A percentile compares a stretch with the other conserved stretches of the same genome.
These are phyloP conservation scores for Dasypolia templi DNA, from an alignment of 2,888 invertebrate genomes.

Conservation along the genomic window DNA sequence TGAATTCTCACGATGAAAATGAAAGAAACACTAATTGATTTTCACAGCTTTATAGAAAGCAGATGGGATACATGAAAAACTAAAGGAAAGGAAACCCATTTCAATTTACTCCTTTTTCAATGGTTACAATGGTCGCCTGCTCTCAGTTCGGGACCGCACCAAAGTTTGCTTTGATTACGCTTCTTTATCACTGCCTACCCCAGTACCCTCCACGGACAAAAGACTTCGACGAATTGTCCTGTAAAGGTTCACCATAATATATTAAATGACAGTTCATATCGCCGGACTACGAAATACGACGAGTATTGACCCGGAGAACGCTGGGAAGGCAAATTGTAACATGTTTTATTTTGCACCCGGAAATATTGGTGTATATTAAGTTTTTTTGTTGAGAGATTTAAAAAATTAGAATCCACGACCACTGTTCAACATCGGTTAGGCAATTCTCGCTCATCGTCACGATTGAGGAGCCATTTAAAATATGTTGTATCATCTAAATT, in stretches of 20 bases:
- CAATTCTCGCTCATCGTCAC: too few relatives aligned
- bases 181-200: conserved; percentile 63
- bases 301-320: background rate
- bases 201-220: conserved; percentile 50
- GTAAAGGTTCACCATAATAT: conserved; percentile 24
- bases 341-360: background rate
- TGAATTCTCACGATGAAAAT: background rate
- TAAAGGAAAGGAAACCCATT: background rate
- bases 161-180: conserved; percentile 66
- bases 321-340: background rate
- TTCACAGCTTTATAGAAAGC: background rate
- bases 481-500: too few relatives aligned
- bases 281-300: conserved; percentile 3
- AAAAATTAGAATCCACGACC: background rate
- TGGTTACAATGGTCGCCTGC: conserved; percentile 40
- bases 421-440: background rate
- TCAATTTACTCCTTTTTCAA: conserved; percentile 1
- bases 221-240: conserved; percentile 45
- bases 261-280: conserved; percentile 37
- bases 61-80: background rate
- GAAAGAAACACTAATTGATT: background rate
- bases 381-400: background rate
- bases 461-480: too few relatives aligned
- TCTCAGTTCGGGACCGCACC: conserved; percentile 58
- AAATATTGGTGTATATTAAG: background rate